These are phyloP conservation scores for Apotomis turbidana DNA, from an alignment of 2,888 invertebrate genomes.

Conservation along the genomic window DNA sequence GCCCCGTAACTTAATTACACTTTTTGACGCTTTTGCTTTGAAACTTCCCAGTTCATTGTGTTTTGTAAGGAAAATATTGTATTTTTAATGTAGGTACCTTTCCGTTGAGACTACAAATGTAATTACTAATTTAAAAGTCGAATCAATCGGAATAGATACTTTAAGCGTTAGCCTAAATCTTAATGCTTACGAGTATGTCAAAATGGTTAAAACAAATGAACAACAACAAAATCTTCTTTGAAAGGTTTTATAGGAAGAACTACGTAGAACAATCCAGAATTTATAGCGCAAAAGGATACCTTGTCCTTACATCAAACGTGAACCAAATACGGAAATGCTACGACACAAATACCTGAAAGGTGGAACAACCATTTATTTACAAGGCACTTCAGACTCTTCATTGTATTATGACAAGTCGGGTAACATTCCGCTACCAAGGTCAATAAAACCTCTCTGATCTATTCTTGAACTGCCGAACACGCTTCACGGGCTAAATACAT, in stretches of 20 bases:
- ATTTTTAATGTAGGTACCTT: background rate
- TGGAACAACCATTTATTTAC: background rate
- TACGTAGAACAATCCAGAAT: background rate
- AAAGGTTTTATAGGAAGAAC: background rate
- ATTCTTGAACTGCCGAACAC: slow-evolving; percentile 30
- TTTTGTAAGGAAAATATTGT: slow-evolving; percentile 25
- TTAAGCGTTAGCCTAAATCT: too few species aligned
- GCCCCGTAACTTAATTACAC: slow-evolving; percentile 55
- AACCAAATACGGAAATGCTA: slow-evolving; percentile 5
- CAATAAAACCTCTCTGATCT: slow-evolving; percentile 27
- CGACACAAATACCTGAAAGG: background rate
- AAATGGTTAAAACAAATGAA: background rate
- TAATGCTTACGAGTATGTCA: too few species aligned
- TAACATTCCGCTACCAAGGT: slow-evolving; percentile 18
- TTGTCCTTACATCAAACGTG: slow-evolving; percentile 13
- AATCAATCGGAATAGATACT: background rate
- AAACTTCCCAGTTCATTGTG: slow-evolving; percentile 45
- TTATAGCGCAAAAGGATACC: background rate
- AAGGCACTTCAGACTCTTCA: background rate
- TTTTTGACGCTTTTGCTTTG: slow-evolving; percentile 51
- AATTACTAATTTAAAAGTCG: background rate
- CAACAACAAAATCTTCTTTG: background rate
- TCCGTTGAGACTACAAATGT: background rate
- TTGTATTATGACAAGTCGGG: background rate
- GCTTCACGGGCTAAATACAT: slow-evolving; percentile 37